phyloP scores from a whole-genome alignment of 2,113 vertebrate species.

The Neogobius melanostomus region DNA sequence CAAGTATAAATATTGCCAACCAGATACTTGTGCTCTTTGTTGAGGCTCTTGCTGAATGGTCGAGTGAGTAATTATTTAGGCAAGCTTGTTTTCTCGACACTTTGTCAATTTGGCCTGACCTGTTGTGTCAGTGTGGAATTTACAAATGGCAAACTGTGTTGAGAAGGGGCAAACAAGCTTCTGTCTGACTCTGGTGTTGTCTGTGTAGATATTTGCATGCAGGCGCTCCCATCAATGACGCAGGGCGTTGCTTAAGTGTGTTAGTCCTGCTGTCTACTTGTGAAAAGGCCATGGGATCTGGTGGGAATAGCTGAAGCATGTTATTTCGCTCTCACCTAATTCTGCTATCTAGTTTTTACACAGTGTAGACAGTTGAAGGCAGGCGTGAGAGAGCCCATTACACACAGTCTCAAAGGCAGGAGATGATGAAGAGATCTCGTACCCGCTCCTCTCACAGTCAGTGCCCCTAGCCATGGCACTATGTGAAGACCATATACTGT shows the following conservation, averaged over 20 bases:
- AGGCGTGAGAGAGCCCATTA: constrained; percentile 64
- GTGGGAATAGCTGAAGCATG: constrained; percentile 37
- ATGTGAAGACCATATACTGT: constrained; percentile 22
- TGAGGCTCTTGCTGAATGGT: background rate
- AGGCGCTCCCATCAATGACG: background rate
- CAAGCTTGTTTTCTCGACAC: constrained; percentile 48
- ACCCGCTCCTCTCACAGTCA: constrained; percentile 53
- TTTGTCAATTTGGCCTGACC: constrained; percentile 56
- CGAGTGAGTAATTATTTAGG: constrained; percentile 54
- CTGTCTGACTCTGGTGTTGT: constrained; percentile 15
- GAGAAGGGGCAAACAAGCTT: constrained; percentile 49
- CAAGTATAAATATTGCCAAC: background rate
- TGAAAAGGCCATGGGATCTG: constrained; percentile 58
- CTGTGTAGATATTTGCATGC: background rate
- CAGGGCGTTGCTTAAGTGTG: constrained; percentile 30
- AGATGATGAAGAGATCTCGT: constrained; percentile 71
- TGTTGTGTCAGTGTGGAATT: constrained; percentile 46
- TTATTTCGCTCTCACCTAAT: constrained; percentile 51
- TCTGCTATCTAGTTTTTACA: constrained; percentile 55
- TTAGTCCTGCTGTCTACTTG: constrained; percentile 26
- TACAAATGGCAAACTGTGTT: constrained; percentile 55
- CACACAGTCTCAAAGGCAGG: constrained; percentile 55
- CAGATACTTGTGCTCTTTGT: constrained; percentile 5
- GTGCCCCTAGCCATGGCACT: constrained; percentile 51
- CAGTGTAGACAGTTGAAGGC: constrained; percentile 53